Conservation (phyloP, 2,113 vertebrate species). For the Pungitius pungitius region DNA sequence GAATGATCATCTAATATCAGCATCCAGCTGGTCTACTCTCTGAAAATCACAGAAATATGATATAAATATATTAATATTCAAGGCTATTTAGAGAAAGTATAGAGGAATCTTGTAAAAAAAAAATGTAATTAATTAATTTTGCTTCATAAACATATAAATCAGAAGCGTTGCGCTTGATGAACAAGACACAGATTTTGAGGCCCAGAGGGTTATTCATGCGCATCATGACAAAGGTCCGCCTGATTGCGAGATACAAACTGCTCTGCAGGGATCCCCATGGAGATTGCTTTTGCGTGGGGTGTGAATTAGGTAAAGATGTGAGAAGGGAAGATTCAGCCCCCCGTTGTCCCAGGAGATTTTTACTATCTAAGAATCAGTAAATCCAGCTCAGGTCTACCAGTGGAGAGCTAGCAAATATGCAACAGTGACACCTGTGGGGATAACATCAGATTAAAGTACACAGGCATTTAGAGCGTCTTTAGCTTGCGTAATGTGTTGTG, state of each 20-base stretch:
- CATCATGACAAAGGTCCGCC: conserved; percentile 54
- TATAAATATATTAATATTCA: conserved; percentile 14
- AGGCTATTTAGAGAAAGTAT: conserved; percentile 33
- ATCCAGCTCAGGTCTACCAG: conserved; percentile 21
- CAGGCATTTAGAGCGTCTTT: background rate
- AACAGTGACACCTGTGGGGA: conserved; percentile 33
- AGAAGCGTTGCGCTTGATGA: conserved; percentile 28
- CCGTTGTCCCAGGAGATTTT: conserved; percentile 44
- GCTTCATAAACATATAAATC: conserved; percentile 59
- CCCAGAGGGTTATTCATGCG: conserved; percentile 53
- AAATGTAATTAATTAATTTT: conserved; percentile 23
- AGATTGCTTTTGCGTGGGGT: conserved; percentile 44
- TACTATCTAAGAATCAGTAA: conserved; percentile 59
- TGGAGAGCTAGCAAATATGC: conserved; percentile 16
- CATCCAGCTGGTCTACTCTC: background rate
- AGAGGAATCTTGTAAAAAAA: background rate
- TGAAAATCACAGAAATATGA: background rate
- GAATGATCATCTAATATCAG: conserved; percentile 9
- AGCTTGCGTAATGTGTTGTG: background rate
- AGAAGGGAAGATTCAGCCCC: conserved; percentile 56
- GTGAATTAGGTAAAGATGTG: conserved; percentile 53
- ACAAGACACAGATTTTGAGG: conserved; percentile 48
- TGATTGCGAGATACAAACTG: conserved; percentile 57
- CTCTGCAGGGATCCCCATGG: conserved; percentile 43
- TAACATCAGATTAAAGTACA: conserved; percentile 1